Base-by-base conservation (phyloP, 2,113 vertebrate genomes). In the Hippocampus comes region DNA sequence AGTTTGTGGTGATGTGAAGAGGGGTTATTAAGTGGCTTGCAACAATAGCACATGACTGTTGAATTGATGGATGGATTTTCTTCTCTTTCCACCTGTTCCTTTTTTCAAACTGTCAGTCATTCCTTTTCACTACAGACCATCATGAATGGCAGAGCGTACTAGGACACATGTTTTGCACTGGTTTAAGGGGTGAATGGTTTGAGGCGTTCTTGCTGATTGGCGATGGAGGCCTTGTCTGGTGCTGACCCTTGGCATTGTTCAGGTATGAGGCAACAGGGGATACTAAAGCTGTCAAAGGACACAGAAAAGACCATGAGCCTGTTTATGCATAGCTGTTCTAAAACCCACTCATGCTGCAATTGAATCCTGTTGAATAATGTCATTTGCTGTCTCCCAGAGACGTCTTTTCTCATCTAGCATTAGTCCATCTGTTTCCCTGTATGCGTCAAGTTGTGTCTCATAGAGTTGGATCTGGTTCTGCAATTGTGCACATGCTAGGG, bases 391-490 rank as follows among this genome's bases (percentile, higher is more conserved):
- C 73, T 76, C 48, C 70, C 21, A 75, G 75, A 80, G 70, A 63
- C 68, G 12, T 72, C 76, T 70, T 73, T 60, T 78, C 74, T 82
- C 74, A 66, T 77, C 75, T 84, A 61, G 68, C 71, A 77, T 83
- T 74, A 73, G 67, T 78, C 76, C 81, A 79, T 89, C 83, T 89
- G 86, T 75, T 82, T 77, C 71, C 76, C 68, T 73, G 67, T 82
- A 70, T 68, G 79, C 59, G 59, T 74, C 56, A 68, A 61, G 41
- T 71, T 67, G 71, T 48, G 75, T 75, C 64, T 73, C 63, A 66
- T 11, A 67, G 10, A 64, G 67, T 82, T 74, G 82, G 83, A 77
- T 77, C 83, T 86, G 86, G 76, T 84, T 78, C 46, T n/a, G n/a
- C 30, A 60, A 67, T 79, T 80, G 82, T 81, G 77, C 81, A 83